A percentile compares a stretch with the other conserved stretches of the same genome.
Evolutionary conservation across 2,797 vertebrate genomes (phyloP).

Genomic region (Arrhamphus sclerolepis): DNA sequence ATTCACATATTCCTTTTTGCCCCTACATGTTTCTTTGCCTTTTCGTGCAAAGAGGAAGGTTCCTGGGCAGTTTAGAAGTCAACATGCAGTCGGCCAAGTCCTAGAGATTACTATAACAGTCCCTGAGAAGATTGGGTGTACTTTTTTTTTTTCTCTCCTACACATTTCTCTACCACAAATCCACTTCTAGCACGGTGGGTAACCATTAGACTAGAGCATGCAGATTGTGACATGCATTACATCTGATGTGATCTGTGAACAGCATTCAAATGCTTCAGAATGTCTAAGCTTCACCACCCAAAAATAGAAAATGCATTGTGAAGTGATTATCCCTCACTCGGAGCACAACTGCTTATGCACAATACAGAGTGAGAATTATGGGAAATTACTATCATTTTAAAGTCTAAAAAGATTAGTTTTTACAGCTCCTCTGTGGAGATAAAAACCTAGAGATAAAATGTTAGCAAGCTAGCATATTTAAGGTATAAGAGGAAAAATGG

Average conservation of each 20-base stretch:
- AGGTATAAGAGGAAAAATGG: constrained; percentile 47
- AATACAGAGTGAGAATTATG: constrained; percentile 34
- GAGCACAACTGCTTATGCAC: constrained; percentile 40
- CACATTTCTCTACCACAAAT: constrained; percentile 74
- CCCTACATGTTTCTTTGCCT: constrained; percentile 69
- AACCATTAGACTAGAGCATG: constrained; percentile 79
- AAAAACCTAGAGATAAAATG: constrained; percentile 35
- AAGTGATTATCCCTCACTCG: constrained; percentile 53
- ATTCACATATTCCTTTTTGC: constrained; percentile 72
- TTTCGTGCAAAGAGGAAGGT: constrained; percentile 75
- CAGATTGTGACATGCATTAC: constrained; percentile 79
- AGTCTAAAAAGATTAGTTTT: constrained; percentile 47
- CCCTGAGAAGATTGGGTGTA: constrained; percentile 79
- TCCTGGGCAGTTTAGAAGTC: constrained; percentile 68
- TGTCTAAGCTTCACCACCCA: constrained; percentile 42
- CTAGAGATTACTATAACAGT: constrained; percentile 70
- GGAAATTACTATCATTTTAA: constrained; percentile 45
- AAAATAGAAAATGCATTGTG: constrained; percentile 38
- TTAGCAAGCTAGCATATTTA: constrained; percentile 58
- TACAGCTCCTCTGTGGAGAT: constrained; percentile 45
- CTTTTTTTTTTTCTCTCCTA: constrained; percentile 41
- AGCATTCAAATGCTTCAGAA: constrained; percentile 62
- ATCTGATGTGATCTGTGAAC: constrained; percentile 72
- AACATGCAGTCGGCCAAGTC: constrained; percentile 70
- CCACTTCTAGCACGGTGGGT: constrained; percentile 75